Evolutionary conservation across 2,888 invertebrate genomes (phyloP), one percentile per base, ranked within the genome.

Genomic region (Resseliella maxima): DNA sequence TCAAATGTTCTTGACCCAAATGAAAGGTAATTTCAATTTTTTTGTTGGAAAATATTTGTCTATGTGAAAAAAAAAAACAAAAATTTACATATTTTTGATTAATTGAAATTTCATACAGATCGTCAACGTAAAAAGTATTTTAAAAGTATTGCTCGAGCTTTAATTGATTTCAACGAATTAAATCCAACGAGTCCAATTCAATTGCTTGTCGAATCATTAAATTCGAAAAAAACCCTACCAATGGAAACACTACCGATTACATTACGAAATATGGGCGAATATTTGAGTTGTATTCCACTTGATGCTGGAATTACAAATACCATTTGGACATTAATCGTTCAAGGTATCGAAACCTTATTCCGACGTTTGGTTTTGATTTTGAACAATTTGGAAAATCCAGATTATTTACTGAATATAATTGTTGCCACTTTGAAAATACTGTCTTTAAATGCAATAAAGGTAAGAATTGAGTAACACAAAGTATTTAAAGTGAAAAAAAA

Each of bases 121-220:
- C 90, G 90, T 89, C 89, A 90, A 83, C 94, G 96, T 18, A 93
- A 94, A 88, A 95, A 96, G 90, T 98, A 99, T 90, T 98, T 99
- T 92, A 96, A 96, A 90, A 98, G 98, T 89, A 96, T 99, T 87
- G 96, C 98, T 0, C 95, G 96, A 89, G 97, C 99, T 0, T 92
- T 99, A 88, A 94, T 97, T 35, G 99, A 99, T 91, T 99, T 99
- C 92, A 96, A 95, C 89, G 99, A 99, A 91, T 91, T 99, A 87
- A 98, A 97, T 90, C 98, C 98, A 1, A 96, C 98, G 87, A 97
- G 98, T 12, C 98, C 99, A 18, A 92, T 99, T 87, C 98, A 98
- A 90, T 92, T 97, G 88, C 93, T 99, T 41, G 93, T 92, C 87
- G 90, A 95, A 93, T 94, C 95, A 24, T 89, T 97, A 86, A 96